Evolutionary conservation across 2,113 vertebrate genomes (phyloP), one percentile per base, ranked within the genome.

Genomic region (Willisornis vidua): DNA sequence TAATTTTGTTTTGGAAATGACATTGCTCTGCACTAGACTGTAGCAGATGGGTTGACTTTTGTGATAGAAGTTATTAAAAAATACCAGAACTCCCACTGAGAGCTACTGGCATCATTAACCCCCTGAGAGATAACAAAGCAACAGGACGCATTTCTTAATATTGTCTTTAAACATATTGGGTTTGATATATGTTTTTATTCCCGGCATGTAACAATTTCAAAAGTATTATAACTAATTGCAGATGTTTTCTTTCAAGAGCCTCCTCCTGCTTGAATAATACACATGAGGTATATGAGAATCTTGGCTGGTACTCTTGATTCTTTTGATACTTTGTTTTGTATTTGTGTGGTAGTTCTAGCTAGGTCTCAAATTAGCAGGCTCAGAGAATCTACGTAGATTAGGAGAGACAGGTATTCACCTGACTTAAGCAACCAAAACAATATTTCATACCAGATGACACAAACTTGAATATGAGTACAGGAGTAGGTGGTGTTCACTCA

Each of bases 291-390:
- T 4, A 77, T 23, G 88, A 97, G 89, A 94, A 73, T 94, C 49
- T 67, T 85, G 61, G 78, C 43, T 54, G 31, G 19, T 55, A 87
- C 79, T 96, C 55, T 65, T 93, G 37, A 61, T 95, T 90, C 93
- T 85, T 92, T 96, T 95, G 63, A 94, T 95, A 90, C 43, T 79
- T 68, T 57, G 20, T 85, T 96, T 89, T 76, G 37, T 70, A 66
- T 77, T 93, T 43, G 41, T 43, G 41, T 43, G 41, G 41, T 43
- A 43, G 41, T 43, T 43, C 13, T 15, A 43, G 41, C 41, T 43
- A 15, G 41, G 14, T 14, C 41, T 43, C 13, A 43, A 43, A 43
- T 43, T 15, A 43, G 41, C 41, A 43, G 41, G 41, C 41, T 43
- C 41, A 43, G 41, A 43, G 41, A 43, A 43, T 43, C 41, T 43